A percentile compares a stretch with the other conserved stretches of the same genome.
Evolutionary conservation across 2,113 vertebrate genomes (phyloP).

Genomic region (Saguinus midas): DNA sequence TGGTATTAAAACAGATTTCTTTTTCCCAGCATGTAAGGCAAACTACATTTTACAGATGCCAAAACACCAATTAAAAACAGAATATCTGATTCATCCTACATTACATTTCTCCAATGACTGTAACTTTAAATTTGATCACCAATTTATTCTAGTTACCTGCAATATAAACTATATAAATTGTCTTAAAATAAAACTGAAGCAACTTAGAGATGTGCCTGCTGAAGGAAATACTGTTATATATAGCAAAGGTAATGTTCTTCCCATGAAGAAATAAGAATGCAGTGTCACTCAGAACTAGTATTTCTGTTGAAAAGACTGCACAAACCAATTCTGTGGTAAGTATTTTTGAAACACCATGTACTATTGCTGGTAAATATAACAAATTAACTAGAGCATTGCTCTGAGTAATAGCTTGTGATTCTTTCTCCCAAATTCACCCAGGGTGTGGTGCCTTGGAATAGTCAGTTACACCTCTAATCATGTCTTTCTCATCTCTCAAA

Average conservation of each 20-base stretch:
- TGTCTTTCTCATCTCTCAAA: not conserved
- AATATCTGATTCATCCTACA: not conserved
- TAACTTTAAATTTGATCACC: not conserved
- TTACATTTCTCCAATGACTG: not conserved
- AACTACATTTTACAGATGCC: not conserved
- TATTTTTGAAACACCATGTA: not conserved
- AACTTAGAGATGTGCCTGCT: not conserved
- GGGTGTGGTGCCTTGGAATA: not conserved
- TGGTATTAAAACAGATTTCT: not conserved
- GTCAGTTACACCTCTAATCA: not conserved
- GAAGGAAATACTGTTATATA: not conserved
- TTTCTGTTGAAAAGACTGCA: not conserved
- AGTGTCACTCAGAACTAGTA: not conserved
- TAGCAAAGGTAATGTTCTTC: not conserved
- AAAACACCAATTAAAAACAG: not conserved
- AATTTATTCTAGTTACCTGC: not conserved
- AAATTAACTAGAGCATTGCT: not conserved
- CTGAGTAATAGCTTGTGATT: not conserved
- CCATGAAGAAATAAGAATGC: not conserved
- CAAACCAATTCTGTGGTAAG: not conserved
- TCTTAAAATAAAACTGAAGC: not conserved
- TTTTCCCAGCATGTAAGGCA: not conserved
- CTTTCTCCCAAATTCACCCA: not conserved
- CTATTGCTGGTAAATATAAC: not conserved
- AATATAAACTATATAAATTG: not conserved